A percentile compares a stretch with the other conserved stretches of the same genome.
These are phyloP conservation scores for Volucella bombylans DNA, from an alignment of 2,888 invertebrate species.

Conservation along the genomic window DNA sequence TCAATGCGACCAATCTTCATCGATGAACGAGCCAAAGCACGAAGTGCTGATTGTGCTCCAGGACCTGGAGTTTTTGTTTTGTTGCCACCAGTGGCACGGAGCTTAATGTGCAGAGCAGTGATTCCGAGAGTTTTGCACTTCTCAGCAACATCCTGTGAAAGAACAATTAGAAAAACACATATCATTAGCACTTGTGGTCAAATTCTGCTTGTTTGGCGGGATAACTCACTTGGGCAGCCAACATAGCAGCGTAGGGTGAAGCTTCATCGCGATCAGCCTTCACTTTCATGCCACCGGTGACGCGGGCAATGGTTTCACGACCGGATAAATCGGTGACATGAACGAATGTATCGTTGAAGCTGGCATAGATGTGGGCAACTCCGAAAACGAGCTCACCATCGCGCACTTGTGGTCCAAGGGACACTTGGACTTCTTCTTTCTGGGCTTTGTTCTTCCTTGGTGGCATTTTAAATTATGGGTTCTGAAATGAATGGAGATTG, in stretches of 20 bases:
- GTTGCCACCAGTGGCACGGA: constrained; percentile 99
- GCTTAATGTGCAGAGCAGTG: constrained; percentile 98
- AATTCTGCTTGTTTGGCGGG: background rate
- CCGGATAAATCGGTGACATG: constrained; percentile 99
- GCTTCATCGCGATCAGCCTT: constrained; percentile 99
- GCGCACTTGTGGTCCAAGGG: constrained; percentile 96
- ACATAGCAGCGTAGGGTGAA: constrained; percentile 99
- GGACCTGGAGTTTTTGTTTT: constrained; percentile 99
- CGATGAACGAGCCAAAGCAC: constrained; percentile 98
- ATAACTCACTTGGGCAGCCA: constrained; percentile 95
- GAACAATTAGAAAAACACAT: background rate
- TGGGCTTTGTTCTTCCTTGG: constrained; percentile 98
- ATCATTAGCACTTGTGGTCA: background rate
- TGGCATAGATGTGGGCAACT: constrained; percentile 99
- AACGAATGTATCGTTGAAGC: constrained; percentile 99
- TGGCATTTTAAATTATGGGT: constrained; percentile 87
- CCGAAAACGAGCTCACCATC: constrained; percentile 99
- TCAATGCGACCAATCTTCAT: constrained; percentile 99
- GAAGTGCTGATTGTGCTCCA: constrained; percentile 98
- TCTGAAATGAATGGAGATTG: constrained; percentile 29
- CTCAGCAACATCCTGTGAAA: constrained; percentile 96
- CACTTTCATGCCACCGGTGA: constrained; percentile 99
- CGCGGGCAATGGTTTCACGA: constrained; percentile 95
- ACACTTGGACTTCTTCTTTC: constrained; percentile 98
- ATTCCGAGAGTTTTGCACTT: constrained; percentile 98